These are phyloP conservation scores for Hemichromis elongatus DNA, from an alignment of 2,113 vertebrate species.

Conservation along the genomic window DNA sequence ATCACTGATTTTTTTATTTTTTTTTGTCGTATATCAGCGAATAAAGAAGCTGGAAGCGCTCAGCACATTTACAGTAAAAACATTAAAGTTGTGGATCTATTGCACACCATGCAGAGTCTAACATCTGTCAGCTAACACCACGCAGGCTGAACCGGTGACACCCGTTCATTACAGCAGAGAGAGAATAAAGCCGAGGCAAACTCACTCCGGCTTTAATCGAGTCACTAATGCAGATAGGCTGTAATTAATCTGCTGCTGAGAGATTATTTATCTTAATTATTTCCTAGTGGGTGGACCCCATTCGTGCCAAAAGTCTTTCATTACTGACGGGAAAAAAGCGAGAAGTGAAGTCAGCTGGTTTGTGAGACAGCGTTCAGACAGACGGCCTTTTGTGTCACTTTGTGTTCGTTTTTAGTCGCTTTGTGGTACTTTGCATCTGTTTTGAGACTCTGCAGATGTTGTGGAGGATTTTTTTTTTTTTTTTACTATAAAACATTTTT, in stretches of 20 bases:
- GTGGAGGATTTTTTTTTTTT: neutral
- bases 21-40: neutral
- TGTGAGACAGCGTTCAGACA: neutral
- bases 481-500: neutral
- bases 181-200: neutral
- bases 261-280: neutral
- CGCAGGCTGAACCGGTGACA: fast-evolving
- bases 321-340: neutral
- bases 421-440: neutral
- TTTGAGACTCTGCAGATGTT: neutral
- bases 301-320: neutral
- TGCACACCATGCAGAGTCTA: neutral
- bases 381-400: neutral
- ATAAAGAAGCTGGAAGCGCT: neutral
- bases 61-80: neutral
- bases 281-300: neutral
- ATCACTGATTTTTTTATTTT: too few species aligned
- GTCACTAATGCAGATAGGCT: neutral
- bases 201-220: neutral
- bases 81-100: neutral
- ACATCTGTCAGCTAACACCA: neutral
- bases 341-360: neutral
- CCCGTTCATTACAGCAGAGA: neutral
- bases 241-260: neutral
- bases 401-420: neutral